A percentile compares a stretch with the other conserved stretches of the same genome.
phyloP scores from a whole-genome alignment of 2,113 vertebrate species.

The Otolemur garnettii region DNA sequence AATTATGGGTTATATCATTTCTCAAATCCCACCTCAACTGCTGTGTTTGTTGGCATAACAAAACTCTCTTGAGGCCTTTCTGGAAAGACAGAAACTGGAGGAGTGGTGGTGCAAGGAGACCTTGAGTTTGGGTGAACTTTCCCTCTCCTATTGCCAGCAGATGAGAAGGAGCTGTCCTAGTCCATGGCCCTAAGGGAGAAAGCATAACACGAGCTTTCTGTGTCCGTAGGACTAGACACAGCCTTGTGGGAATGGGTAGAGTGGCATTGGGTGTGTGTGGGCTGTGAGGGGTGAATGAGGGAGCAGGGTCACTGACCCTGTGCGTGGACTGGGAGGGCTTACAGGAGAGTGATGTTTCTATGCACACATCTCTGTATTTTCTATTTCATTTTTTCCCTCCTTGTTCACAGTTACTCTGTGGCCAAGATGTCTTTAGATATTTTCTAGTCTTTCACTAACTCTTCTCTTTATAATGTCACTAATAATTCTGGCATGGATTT shows the following conservation, averaged over 20 bases:
- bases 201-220: rapidly evolving
- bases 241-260: neutral
- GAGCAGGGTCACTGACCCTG: rapidly evolving
- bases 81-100: neutral
- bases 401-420: neutral
- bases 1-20: rapidly evolving
- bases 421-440: neutral
- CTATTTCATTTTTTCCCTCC: neutral
- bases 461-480: constrained; percentile 19
- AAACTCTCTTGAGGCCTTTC: neutral
- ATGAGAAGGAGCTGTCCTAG: neutral
- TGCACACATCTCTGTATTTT: neutral
- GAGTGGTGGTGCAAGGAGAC: neutral
- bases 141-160: no score
- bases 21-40: neutral
- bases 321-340: neutral
- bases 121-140: rapidly evolving
- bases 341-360: neutral
- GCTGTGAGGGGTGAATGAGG: neutral
- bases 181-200: neutral
- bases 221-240: no score
- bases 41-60: no score
- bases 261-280: neutral
- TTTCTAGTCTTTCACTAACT: constrained; percentile 48
- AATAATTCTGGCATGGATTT: constrained; percentile 18